Evolutionary conservation across 1,140 invertebrate genomes (phyloP), one percentile per base, ranked within the genome.

Genomic region (Vollenhovia emeryi): DNA sequence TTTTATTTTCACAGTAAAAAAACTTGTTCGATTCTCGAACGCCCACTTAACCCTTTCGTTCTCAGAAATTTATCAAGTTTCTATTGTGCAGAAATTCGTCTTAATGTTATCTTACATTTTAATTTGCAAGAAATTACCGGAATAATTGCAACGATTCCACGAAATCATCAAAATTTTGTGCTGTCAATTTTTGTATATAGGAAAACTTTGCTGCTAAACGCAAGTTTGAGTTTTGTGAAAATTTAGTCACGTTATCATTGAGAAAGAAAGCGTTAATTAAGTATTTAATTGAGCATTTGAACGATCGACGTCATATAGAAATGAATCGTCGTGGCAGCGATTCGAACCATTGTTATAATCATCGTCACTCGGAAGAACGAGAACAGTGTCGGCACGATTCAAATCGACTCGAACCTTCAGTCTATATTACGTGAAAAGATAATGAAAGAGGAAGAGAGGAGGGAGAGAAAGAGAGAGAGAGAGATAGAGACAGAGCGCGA

Each of bases 361-460:
- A 82, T 71, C 18, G 71, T 82, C 55, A 59, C 50, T 73, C 78
- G 78, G 78, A 82, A 82, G 78, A 82, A 73, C 76, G 78, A 80
- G 48, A 64, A 80, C 36, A 80, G 40, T 73, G 43, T 82, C 78
- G 78, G 78, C 24, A 73, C 78, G 78, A 82, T 7, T 73, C 36
- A 82, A 52, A 57, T 82, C 62, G 45, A 55, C 24, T 80, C 64
- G 66, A 82, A 71, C 36, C 27, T 73, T 71, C 78, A 82, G 78
- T 82, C 78, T 73, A 82, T 82, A 71, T 82, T 57, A 73, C 18
- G 4, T 82, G 36, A 8, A 59, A 57, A 13, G 11, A 43, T n/a
- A 80, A 55, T 40, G 30, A 55, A 55, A 27, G n/a, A 73, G 48
- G 33, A 9, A 36, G 3, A 62, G 30, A 43, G 40, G 3, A 62